Percentiles rank a stretch among this genome's conserved stretches.
Conservation (phyloP, 2,113 vertebrate genomes). For the Gnathonemus longibarbis region DNA sequence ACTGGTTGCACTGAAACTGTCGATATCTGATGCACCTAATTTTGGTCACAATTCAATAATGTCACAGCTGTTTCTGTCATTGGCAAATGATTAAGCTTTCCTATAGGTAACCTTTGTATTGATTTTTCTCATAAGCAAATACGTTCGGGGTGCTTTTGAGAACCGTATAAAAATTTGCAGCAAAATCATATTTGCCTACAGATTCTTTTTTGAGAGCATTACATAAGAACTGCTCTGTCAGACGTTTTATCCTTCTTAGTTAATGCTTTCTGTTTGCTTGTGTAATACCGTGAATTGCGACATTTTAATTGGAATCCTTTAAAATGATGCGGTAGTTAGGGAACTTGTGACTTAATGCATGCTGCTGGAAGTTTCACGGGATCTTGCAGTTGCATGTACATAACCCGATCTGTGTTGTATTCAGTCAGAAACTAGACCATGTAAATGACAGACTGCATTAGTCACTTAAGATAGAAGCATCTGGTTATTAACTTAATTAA, state of each 20-base stretch:
- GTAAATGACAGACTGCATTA: not conserved
- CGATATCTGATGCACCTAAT: not conserved
- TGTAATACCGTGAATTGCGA: not conserved
- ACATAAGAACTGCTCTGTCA: not conserved
- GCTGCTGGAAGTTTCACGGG: not conserved
- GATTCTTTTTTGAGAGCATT: not conserved
- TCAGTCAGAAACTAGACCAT: not conserved
- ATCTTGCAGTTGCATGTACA: not conserved
- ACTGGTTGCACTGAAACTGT: not conserved
- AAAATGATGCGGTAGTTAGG: not conserved
- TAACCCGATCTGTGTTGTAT: not conserved
- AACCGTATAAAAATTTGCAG: not conserved
- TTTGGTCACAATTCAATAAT: conserved; percentile 2
- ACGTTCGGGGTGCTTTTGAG: not conserved
- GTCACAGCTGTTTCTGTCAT: not conserved
- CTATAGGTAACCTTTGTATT: not conserved
- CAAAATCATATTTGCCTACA: not conserved
- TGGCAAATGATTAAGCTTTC: not conserved
- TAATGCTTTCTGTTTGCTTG: not conserved
- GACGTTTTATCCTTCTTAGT: not conserved
- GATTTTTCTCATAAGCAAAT: not conserved
- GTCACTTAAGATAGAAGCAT: not conserved
- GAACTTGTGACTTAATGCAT: not conserved
- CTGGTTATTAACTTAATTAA: not conserved
- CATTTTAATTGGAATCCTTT: not conserved